phyloP scores from a whole-genome alignment of 2,797 vertebrate genomes.

The Pangasius mekongensis region DNA sequence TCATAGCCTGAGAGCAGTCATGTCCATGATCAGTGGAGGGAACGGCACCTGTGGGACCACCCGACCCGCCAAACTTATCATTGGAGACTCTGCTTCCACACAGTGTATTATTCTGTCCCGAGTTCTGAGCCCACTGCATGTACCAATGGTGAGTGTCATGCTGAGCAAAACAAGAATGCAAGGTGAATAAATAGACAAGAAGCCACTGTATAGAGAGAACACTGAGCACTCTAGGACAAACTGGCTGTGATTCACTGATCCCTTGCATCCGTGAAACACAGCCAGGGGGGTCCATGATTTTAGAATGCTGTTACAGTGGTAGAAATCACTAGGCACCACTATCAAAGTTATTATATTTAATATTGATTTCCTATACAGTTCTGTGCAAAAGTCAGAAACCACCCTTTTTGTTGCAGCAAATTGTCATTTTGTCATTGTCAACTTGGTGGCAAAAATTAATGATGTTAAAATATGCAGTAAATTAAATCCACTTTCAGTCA shows the following conservation, averaged over 20 bases:
- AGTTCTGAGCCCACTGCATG: conserved; percentile 66
- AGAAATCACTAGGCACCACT: neutral
- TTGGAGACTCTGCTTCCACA: conserved; percentile 71
- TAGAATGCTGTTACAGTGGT: neutral
- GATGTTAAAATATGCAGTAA: neutral
- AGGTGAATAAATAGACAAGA: neutral
- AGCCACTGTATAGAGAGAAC: neutral
- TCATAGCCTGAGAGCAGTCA: conserved; percentile 46
- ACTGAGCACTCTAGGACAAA: neutral
- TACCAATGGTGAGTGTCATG: conserved; percentile 70
- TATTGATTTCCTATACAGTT: neutral
- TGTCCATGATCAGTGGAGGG: conserved; percentile 54
- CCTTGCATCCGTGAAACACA: neutral
- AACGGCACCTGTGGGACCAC: conserved; percentile 34
- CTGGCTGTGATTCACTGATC: neutral
- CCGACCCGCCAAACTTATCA: conserved; percentile 68
- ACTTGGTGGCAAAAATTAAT: neutral
- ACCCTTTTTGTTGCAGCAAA: neutral
- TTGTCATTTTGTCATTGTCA: neutral
- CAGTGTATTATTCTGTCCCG: conserved; percentile 68
- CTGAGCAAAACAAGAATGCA: neutral
- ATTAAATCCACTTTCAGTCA: neutral
- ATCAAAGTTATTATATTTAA: neutral
- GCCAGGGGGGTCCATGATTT: neutral
- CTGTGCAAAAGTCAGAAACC: neutral